phyloP scores from a whole-genome alignment of 1,140 invertebrate species.

The Pentalonia nigronervosa region DNA sequence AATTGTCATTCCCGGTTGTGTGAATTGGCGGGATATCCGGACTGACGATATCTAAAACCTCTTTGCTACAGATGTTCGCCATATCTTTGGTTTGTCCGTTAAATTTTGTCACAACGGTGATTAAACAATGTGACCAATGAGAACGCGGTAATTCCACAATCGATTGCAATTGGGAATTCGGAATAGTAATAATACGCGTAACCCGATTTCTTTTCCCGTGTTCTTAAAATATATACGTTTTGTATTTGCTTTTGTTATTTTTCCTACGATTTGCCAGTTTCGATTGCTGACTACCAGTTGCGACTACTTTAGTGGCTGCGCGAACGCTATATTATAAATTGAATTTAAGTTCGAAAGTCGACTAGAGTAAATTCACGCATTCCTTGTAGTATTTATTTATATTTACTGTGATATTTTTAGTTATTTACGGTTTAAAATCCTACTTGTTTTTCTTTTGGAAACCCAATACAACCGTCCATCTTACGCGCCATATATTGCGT shows the following conservation, averaged over 20 bases:
- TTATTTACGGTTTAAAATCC: background rate
- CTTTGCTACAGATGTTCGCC: background rate
- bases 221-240: constrained; percentile 2
- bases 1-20: background rate
- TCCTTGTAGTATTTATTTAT: background rate
- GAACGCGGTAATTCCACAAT: background rate
- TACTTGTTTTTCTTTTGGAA: background rate
- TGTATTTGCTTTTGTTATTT: background rate
- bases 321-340: background rate
- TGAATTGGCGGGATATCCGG: background rate
- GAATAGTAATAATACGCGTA: constrained; percentile 5
- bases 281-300: too few species aligned
- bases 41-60: background rate
- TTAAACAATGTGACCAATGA: constrained; percentile 22
- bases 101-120: constrained; percentile 26
- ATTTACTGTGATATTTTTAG: background rate
- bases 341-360: background rate
- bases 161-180: constrained; percentile 19
- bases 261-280: too few species aligned
- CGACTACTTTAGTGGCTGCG: background rate
- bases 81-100: constrained; percentile 41
- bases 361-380: background rate
- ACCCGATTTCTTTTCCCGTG: background rate
- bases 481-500: background rate
- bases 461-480: background rate